Evolutionary conservation across 2,888 invertebrate genomes (phyloP).

Genomic region (Phragmatobia fuliginosa): DNA sequence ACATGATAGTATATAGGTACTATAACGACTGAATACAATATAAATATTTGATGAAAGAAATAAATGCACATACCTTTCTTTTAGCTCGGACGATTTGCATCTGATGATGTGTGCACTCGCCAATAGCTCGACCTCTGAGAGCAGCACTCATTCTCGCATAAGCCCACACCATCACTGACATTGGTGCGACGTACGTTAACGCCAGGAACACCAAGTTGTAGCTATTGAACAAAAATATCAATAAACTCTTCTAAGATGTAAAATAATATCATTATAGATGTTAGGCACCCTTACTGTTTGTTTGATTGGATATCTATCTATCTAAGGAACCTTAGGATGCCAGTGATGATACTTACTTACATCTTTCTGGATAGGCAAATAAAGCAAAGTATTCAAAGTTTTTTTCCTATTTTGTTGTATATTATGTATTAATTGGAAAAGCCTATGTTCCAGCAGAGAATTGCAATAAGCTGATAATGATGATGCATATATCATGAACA

Average conservation of each 20-base stretch:
- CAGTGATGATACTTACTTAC: too few relatives aligned
- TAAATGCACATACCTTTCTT: slow-evolving; percentile 91
- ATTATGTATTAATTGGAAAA: too few relatives aligned
- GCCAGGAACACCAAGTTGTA: slow-evolving; percentile 94
- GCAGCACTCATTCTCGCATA: slow-evolving; percentile 94
- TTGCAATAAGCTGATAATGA: too few relatives aligned
- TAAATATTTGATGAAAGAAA: background rate
- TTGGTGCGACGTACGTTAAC: slow-evolving; percentile 94
- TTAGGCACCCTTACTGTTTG: background rate
- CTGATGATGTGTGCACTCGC: slow-evolving; percentile 94
- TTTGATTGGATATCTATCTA: too few relatives aligned
- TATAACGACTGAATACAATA: background rate
- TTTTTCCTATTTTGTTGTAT: too few relatives aligned
- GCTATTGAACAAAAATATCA: slow-evolving; percentile 76
- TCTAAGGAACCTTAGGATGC: background rate
- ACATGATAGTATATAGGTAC: background rate
- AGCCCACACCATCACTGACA: slow-evolving; percentile 93
- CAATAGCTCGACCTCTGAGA: slow-evolving; percentile 93
- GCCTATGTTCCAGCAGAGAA: too few relatives aligned
- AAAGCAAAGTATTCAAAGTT: too few relatives aligned
- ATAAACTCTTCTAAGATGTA: background rate
- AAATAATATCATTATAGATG: background rate
- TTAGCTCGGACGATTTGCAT: slow-evolving; percentile 94
- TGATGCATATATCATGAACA: too few relatives aligned
- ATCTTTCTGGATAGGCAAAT: too few relatives aligned